phyloP scores from a whole-genome alignment of 2,888 invertebrate species.

The Pemphredon lugubris region DNA sequence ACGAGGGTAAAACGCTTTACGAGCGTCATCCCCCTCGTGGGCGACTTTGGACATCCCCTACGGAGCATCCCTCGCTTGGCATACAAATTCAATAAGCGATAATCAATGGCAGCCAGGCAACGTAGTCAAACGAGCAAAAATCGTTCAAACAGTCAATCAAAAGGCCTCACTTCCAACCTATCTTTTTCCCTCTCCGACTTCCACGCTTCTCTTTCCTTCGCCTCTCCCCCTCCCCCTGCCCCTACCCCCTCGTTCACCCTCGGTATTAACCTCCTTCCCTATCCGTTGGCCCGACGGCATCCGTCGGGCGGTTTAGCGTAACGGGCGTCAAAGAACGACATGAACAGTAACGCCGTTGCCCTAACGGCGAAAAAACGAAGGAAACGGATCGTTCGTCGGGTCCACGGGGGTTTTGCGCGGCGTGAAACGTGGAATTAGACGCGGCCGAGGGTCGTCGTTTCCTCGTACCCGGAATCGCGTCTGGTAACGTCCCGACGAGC shows the following conservation, averaged over 20 bases:
- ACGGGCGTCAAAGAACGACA: conserved; percentile 69
- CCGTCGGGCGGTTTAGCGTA: conserved; percentile 60
- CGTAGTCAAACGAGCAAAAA: conserved; percentile 75
- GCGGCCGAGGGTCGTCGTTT: conserved; percentile 54
- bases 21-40: conserved; percentile 58
- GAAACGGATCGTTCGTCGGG: conserved; percentile 45
- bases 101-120: conserved; percentile 78
- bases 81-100: conserved; percentile 80
- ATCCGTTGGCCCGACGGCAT: conserved; percentile 42
- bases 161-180: conserved; percentile 67
- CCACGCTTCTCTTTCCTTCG: conserved; percentile 51
- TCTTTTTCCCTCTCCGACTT: conserved; percentile 47
- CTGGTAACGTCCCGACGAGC: conserved; percentile 37
- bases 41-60: conserved; percentile 66
- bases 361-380: conserved; percentile 48
- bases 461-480: conserved; percentile 52
- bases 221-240: conserved; percentile 36
- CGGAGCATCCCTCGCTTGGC: conserved; percentile 62
- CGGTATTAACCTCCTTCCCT: conserved; percentile 48
- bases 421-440: conserved; percentile 63
- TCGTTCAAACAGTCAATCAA: conserved; percentile 81
- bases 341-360: conserved; percentile 50
- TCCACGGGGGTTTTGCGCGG: conserved; percentile 55
- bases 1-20: conserved; percentile 60
- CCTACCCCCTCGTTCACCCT: conserved; percentile 30